Percentiles rank a stretch among this genome's conserved stretches.
phyloP scores from a whole-genome alignment of 1,140 invertebrate genomes.

The Plectrocnemia conspersa region DNA sequence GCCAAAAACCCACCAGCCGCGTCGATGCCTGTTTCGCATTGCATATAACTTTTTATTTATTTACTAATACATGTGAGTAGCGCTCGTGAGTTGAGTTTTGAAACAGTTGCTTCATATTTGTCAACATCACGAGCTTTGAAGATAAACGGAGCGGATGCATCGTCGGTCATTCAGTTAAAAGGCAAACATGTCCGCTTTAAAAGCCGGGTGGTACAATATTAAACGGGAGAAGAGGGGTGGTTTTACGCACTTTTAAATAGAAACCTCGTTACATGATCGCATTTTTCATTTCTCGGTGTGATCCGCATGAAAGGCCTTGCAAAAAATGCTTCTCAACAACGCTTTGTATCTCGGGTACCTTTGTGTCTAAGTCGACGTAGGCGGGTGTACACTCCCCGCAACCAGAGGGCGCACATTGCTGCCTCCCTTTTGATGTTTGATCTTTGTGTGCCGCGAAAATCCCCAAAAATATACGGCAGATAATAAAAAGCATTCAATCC shows the following conservation, averaged over 20 bases:
- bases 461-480: slow-evolving; percentile 18
- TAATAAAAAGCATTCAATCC: slow-evolving; percentile 23
- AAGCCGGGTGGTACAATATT: too few relatives aligned
- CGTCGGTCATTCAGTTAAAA: too few relatives aligned
- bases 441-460: slow-evolving; percentile 18
- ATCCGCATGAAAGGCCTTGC: background rate
- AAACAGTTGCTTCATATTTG: too few relatives aligned
- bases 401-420: too few relatives aligned
- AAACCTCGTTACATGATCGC: slow-evolving; percentile 6
- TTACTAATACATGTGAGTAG: too few relatives aligned
- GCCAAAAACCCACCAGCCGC: too few relatives aligned
- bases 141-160: too few relatives aligned
- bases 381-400: background rate
- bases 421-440: slow-evolving; percentile 18
- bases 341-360: slow-evolving; percentile 10
- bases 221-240: background rate
- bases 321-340: slow-evolving; percentile 6
- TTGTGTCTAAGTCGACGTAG: slow-evolving; percentile 15
- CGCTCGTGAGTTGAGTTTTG: too few relatives aligned
- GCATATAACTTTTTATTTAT: too few relatives aligned
- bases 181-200: too few relatives aligned
- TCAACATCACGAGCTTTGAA: too few relatives aligned
- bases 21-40: too few relatives aligned
- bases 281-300: slow-evolving; percentile 8
- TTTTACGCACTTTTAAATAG: slow-evolving; percentile 1